These are phyloP conservation scores for Dicycla oo DNA, from an alignment of 2,888 invertebrate genomes.

Conservation along the genomic window DNA sequence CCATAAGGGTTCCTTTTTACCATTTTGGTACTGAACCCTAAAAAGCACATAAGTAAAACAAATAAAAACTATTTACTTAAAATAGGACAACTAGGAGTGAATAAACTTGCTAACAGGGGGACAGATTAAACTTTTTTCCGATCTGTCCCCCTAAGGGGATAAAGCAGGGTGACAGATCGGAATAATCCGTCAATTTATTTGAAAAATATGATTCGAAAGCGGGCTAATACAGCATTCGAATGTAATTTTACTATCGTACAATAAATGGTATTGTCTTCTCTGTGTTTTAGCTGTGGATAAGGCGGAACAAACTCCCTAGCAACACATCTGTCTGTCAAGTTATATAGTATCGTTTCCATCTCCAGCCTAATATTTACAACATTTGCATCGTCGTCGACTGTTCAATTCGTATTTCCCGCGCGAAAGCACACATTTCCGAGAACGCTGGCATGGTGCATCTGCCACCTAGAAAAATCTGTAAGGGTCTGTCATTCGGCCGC, in stretches of 20 bases:
- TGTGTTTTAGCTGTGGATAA: background rate
- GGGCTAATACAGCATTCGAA: background rate
- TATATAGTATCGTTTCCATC: background rate
- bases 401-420: slow-evolving; percentile 19
- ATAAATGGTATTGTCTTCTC: background rate
- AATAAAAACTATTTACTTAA: no score
- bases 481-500: slow-evolving; percentile 12
- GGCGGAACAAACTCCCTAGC: background rate
- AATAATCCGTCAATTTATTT: background rate
- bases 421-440: background rate
- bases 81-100: no score
- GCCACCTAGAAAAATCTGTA: slow-evolving; percentile 24
- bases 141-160: no score
- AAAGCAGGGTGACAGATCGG: no score
- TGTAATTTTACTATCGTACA: background rate
- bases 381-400: background rate
- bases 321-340: background rate
- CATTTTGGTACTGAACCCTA: no score
- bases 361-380: background rate
- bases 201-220: background rate
- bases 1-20: no score
- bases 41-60: no score
- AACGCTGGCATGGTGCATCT: slow-evolving; percentile 26
- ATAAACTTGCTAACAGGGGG: no score
- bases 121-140: no score